Conservation (phyloP, 2,113 vertebrate species). For the Aythya baeri region DNA sequence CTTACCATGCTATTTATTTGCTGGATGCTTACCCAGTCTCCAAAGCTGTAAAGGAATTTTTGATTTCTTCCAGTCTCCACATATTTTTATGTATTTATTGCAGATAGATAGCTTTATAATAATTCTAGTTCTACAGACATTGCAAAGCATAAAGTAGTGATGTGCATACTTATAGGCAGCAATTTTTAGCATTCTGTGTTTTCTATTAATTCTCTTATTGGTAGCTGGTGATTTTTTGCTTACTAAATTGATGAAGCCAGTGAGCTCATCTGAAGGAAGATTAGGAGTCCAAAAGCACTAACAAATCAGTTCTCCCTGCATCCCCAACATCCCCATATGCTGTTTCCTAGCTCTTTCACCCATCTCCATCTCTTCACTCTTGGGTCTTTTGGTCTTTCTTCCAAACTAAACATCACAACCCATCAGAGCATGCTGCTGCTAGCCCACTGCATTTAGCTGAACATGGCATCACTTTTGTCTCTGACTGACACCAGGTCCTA, state of each 20-base stretch:
- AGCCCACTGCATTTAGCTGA: background rate
- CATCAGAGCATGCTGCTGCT: background rate
- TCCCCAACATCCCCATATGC: fast-evolving
- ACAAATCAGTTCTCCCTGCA: background rate
- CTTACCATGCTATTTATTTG: background rate
- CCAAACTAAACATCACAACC: background rate
- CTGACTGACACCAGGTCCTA: background rate
- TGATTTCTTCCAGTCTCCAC: background rate
- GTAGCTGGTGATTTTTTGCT: background rate
- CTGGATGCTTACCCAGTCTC: background rate
- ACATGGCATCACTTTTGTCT: background rate
- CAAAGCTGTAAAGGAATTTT: background rate
- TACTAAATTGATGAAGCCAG: background rate
- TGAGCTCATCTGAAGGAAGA: background rate
- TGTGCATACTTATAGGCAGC: background rate
- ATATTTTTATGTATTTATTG: background rate
- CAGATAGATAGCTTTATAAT: background rate
- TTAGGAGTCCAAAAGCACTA: background rate
- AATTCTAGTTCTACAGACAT: background rate
- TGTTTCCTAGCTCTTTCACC: background rate
- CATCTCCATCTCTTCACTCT: background rate
- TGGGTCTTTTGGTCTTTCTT: background rate
- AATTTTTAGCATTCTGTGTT: background rate
- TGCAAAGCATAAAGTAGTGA: background rate
- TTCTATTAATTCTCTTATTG: background rate